Base-by-base conservation (phyloP, 2,888 invertebrate genomes). In the Chorisops tibialis region DNA sequence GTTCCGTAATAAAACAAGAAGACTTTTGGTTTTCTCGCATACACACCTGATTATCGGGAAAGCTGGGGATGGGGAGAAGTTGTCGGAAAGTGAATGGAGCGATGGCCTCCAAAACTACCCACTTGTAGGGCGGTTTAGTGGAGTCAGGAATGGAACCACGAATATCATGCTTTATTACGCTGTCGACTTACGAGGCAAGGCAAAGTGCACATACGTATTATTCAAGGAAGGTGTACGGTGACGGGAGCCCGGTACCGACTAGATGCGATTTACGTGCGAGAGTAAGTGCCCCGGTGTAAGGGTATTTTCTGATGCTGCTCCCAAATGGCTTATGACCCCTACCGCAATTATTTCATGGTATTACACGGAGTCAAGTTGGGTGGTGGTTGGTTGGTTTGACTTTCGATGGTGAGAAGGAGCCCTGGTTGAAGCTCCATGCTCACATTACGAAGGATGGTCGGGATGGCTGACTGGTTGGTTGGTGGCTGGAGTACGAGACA, bases 311-410 rank as follows among this genome's bases (percentile, higher is more conserved):
- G 30, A 30, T 30, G 37, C 38, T 43, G 43, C 38, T 62, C 54
- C 62, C 62, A 58, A 41, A 54, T 59, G 59, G 64, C 61, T 62
- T 62, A 61, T 62, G 64, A 62, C 64, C 64, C 35, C 59, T 52
- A 51, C 37, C 52, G 59, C 64, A 62, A 64, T 64, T 61, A 62
- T 59, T 64, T 45, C 21, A 16, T 30, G 24, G 49, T 37, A 60
- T 41, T 41, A 24, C 38, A 60, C 49, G 21, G n/a, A 59, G 60
- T 59, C 48, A 50, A 50, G 24, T 37, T 45, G 30, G 41, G 35
- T 30, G 30, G 48, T 37, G 19, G 59, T 7, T 45, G 41, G 45
- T 7, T 11, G 11, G 54, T 54, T 22, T 38, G 16, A 16, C 35
- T 56, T 43, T 24, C 12, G 19, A 43, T 43, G 39, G 39, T 3